These are phyloP conservation scores for Aphis craccivora DNA, from an alignment of 1,140 invertebrate genomes.

Conservation along the genomic window DNA sequence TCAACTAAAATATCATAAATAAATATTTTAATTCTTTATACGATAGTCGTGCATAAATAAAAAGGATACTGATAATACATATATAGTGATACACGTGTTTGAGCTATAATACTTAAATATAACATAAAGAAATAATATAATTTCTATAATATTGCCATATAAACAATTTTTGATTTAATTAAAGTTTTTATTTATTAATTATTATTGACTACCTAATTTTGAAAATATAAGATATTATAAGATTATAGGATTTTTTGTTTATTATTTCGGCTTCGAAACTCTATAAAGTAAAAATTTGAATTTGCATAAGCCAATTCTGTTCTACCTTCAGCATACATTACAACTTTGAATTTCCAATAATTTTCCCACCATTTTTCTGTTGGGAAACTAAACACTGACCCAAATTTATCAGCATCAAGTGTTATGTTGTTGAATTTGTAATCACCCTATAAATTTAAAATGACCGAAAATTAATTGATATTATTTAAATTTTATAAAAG, in stretches of 20 bases:
- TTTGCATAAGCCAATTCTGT: accelerated
- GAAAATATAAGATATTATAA: neutral
- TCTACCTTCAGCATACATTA: neutral
- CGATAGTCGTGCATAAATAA: no score
- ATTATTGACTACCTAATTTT: no score
- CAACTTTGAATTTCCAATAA: neutral
- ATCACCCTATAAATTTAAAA: neutral
- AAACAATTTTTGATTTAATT: no score
- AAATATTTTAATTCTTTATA: no score
- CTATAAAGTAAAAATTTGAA: neutral
- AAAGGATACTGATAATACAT: no score
- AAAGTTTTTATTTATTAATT: no score
- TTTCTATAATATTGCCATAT: no score
- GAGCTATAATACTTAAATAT: no score
- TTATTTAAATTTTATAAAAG: neutral
- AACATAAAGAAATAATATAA: no score
- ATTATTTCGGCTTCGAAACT: neutral
- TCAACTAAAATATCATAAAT: no score
- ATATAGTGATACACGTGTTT: no score
- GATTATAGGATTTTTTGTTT: neutral
- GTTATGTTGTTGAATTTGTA: neutral
- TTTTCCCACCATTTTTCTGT: neutral
- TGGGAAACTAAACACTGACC: neutral
- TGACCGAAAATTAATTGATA: no score
- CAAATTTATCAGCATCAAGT: neutral